These are phyloP conservation scores for Glossosoma conforme DNA, from an alignment of 1,140 invertebrate genomes.

Conservation along the genomic window DNA sequence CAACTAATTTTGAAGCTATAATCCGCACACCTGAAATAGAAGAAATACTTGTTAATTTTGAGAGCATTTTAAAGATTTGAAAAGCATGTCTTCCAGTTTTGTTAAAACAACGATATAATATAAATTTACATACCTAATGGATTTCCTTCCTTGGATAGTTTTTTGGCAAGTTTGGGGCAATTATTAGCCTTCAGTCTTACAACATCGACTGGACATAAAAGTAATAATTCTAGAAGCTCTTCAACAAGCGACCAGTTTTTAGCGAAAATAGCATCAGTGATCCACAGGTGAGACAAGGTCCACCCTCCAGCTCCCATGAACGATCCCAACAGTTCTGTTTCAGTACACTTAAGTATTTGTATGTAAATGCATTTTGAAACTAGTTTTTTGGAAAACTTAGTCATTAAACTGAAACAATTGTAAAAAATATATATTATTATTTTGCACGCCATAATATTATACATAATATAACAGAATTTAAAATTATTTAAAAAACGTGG, in stretches of 20 bases:
- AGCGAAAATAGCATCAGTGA: conserved; percentile 75
- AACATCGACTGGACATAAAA: conserved; percentile 82
- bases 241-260: conserved; percentile 82
- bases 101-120: too few relatives aligned
- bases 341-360: conserved; percentile 87
- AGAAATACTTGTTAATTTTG: conserved; percentile 30
- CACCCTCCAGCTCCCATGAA: conserved; percentile 89
- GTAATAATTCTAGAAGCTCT: conserved; percentile 78
- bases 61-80: neutral
- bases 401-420: conserved; percentile 85
- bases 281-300: conserved; percentile 82
- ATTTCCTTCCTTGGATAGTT: conserved; percentile 74
- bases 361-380: conserved; percentile 95
- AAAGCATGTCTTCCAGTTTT: too few relatives aligned
- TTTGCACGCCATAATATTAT: too few relatives aligned
- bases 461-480: too few relatives aligned
- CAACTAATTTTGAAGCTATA: conserved; percentile 76
- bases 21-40: conserved; percentile 61
- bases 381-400: conserved; percentile 90
- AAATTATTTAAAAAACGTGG: too few relatives aligned
- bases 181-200: conserved; percentile 85
- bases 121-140: conserved; percentile 61
- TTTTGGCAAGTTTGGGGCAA: conserved; percentile 86
- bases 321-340: conserved; percentile 74
- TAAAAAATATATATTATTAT: too few relatives aligned